These are phyloP conservation scores for Gambelia wislizenii DNA, from an alignment of 2,797 vertebrate species.

Conservation along the genomic window DNA sequence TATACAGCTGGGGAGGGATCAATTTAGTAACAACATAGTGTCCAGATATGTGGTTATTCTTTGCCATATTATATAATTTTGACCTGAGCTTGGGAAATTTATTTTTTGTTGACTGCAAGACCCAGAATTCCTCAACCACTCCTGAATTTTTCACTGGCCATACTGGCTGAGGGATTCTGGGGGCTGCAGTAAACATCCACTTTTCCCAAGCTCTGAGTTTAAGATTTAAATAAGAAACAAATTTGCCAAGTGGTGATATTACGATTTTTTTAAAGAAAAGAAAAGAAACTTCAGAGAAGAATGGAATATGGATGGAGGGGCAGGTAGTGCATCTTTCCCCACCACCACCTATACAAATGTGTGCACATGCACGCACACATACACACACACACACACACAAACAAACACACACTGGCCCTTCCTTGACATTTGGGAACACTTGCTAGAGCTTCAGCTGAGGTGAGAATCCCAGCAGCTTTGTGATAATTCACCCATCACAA, in stretches of 20 bases:
- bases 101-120: not conserved
- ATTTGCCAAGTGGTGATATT: not conserved
- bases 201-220: no score
- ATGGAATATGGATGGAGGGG: no score
- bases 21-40: not conserved
- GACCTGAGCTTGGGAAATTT: not conserved
- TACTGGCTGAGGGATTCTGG: not conserved
- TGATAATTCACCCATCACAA: constrained; percentile 78
- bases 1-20: not conserved
- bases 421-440: constrained; percentile 52
- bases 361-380: not conserved
- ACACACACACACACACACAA: not conserved
- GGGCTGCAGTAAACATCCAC: not conserved
- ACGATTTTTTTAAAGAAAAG: no score
- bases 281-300: not conserved
- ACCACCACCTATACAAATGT: not conserved
- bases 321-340: not conserved
- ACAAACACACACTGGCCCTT: not conserved
- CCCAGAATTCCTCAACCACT: not conserved
- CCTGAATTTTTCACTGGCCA: no score
- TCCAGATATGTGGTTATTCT: not conserved
- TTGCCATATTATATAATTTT: not conserved
- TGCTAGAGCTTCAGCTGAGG: constrained; percentile 76
- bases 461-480: constrained; percentile 73
- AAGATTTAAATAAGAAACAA: not conserved